Conservation (phyloP, 2,113 vertebrate species). For the Anser brachyrhynchus region DNA sequence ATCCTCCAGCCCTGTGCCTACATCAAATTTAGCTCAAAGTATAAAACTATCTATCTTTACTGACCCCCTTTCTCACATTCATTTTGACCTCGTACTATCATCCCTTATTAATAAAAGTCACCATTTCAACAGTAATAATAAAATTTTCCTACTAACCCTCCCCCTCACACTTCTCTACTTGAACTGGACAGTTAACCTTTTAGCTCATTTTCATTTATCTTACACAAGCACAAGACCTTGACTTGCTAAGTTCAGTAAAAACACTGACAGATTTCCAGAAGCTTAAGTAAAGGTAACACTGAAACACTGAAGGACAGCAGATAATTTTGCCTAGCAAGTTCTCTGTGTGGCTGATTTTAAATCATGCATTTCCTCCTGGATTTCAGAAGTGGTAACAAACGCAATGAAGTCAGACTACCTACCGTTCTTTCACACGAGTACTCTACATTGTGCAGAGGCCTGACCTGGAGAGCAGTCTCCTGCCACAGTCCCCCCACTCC, state of each 20-base stretch:
- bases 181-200: background rate
- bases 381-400: background rate
- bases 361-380: background rate
- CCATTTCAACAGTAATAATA: background rate
- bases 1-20: background rate
- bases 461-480: background rate
- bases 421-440: background rate
- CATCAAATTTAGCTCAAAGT: background rate
- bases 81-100: background rate
- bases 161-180: background rate
- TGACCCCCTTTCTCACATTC: background rate
- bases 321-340: background rate
- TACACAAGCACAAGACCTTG: background rate
- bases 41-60: background rate
- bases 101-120: background rate
- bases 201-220: background rate
- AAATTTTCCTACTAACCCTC: background rate
- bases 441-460: background rate
- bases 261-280: background rate
- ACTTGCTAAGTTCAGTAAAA: background rate
- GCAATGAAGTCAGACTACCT: background rate
- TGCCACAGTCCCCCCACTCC: background rate
- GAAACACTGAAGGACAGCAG: background rate
- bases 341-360: background rate
- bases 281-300: background rate